A percentile compares a stretch with the other conserved stretches of the same genome.
Conservation (phyloP, 2,113 vertebrate genomes). For the Oreochromis niloticus region DNA sequence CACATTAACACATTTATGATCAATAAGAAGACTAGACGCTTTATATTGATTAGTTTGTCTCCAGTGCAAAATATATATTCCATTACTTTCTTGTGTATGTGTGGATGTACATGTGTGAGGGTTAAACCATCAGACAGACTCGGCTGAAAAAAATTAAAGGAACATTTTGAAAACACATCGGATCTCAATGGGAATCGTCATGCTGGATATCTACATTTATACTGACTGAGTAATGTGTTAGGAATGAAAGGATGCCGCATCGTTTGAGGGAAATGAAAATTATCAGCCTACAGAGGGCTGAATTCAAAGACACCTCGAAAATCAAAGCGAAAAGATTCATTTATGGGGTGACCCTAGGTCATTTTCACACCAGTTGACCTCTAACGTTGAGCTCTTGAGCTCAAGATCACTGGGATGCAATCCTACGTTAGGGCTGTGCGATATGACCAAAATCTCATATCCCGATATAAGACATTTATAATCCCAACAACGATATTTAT, state of each 20-base stretch:
- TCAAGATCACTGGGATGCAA: neutral
- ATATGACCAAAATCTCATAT: neutral
- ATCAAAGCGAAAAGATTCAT: neutral
- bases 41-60: conserved; percentile 50
- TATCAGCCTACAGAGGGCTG: neutral
- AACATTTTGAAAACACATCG: neutral
- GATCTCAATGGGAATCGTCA: neutral
- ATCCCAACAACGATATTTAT: accelerated
- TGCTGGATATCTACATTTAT: neutral
- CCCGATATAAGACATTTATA: neutral
- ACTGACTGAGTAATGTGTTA: neutral
- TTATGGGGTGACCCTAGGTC: neutral
- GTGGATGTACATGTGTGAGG: neutral
- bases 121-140: conserved; percentile 20
- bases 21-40: conserved; percentile 20
- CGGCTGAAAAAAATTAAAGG: no score
- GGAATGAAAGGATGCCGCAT: neutral
- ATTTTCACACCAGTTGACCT: neutral
- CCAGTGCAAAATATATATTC: conserved; percentile 13
- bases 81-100: neutral
- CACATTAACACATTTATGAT: neutral
- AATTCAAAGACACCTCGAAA: neutral
- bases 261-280: neutral
- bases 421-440: accelerated
- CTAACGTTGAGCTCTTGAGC: neutral